phyloP scores from a whole-genome alignment of 1,140 invertebrate species.

The Listronotus oregonensis region DNA sequence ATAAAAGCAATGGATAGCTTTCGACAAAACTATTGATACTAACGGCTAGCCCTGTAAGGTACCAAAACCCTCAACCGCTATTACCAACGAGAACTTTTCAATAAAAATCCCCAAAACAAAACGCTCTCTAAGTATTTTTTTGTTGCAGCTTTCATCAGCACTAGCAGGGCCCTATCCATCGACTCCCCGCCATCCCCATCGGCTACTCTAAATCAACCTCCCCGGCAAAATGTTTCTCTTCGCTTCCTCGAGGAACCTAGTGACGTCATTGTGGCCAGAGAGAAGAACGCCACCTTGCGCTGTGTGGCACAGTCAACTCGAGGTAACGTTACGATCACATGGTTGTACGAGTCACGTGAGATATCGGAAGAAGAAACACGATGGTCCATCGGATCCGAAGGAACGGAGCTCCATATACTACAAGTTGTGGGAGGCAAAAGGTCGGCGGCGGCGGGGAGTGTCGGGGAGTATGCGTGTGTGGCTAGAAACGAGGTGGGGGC shows the following conservation, averaged over 20 bases:
- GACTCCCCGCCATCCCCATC: conserved; percentile 15
- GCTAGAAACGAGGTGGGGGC: conserved; percentile 45
- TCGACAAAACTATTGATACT: too few species aligned
- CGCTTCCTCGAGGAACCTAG: conserved; percentile 40
- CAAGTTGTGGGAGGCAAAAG: conserved; percentile 41
- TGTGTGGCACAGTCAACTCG: conserved; percentile 41
- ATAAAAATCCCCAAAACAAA: too few species aligned
- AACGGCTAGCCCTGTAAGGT: too few species aligned
- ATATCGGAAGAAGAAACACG: conserved; percentile 41
- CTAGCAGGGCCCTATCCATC: conserved; percentile 18
- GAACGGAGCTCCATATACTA: conserved; percentile 39
- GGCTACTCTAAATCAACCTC: neutral
- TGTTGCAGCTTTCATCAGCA: conserved; percentile 24
- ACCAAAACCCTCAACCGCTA: too few species aligned
- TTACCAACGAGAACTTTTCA: too few species aligned
- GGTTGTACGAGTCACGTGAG: conserved; percentile 42
- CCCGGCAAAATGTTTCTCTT: conserved; percentile 22
- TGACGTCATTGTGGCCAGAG: conserved; percentile 44
- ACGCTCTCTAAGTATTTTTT: neutral
- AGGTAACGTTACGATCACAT: conserved; percentile 41
- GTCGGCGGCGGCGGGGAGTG: conserved; percentile 10
- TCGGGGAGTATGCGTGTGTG: conserved; percentile 47
- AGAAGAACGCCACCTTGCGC: conserved; percentile 41
- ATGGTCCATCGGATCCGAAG: conserved; percentile 36
- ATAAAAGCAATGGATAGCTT: too few species aligned